Evolutionary conservation across 2,113 vertebrate species (phyloP), one percentile per base, ranked within the genome.

Genomic region (Gulo gulo): DNA sequence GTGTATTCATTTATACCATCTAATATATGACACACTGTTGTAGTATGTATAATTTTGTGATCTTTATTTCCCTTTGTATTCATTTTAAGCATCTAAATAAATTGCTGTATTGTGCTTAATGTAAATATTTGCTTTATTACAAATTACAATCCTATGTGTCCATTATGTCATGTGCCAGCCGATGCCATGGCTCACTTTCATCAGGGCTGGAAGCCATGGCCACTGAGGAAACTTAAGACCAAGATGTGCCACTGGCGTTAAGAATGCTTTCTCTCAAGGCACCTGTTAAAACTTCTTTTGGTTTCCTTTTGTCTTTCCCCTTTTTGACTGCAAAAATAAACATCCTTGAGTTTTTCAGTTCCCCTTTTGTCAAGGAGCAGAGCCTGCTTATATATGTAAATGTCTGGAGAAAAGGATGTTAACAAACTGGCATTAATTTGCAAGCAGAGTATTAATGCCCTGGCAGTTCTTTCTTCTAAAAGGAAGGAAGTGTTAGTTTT

Each of bases 41-140:
- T 99, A 99, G 99, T 99, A 99, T 99, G 99, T 99, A 99, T 99
- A 99, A 99, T 99, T 99, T 99, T 99, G 99, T 99, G 99, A 99
- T 99, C 98, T 99, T 99, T 99, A 99, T 99, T 99, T 99, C 99
- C 98, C 99, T 99, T 99, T 99, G 99, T 99, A 98, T 99, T 99
- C 99, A 99, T 99, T 99, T 99, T 99, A 99, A 99, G 99, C 99
- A 99, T 99, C 99, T 99, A 99, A 99, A 99, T 99, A 99, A 99
- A 99, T 99, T 99, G 99, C 99, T 99, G 99, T 99, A 99, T 99
- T 99, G 99, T 99, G 99, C 99, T 99, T 99, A 99, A 99, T 99
- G 98, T 99, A 98, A 98, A 99, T 96, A 99, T 97, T 98, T 98
- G 98, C 98, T 98, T 99, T 98, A 98, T 99, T 99, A 98, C 97